Evolutionary conservation across 2,888 invertebrate genomes (phyloP).

Genomic region (Trachelus stipa): DNA sequence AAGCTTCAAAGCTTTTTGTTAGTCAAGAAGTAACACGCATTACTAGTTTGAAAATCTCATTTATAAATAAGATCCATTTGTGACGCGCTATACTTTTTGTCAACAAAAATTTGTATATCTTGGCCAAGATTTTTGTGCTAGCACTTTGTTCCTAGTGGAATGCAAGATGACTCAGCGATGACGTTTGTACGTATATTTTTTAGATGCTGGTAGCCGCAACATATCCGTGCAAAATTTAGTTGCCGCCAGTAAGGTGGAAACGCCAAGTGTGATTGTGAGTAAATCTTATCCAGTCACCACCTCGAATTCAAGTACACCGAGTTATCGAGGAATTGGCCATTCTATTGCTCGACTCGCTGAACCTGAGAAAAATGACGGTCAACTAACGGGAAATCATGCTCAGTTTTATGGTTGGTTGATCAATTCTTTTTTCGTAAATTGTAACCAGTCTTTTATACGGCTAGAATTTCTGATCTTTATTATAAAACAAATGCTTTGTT

Average conservation of each 20-base stretch:
- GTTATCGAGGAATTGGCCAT: conserved; percentile 54
- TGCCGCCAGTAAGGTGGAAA: conserved; percentile 58
- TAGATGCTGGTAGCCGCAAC: conserved; percentile 56
- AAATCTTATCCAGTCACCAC: conserved; percentile 63
- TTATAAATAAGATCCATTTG: conserved; percentile 1
- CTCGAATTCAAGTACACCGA: conserved; percentile 54
- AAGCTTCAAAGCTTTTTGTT: conserved; percentile 12
- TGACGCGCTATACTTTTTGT: conserved; percentile 15
- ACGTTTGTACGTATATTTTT: conserved; percentile 24
- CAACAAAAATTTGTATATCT: conserved; percentile 19
- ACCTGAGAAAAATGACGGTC: conserved; percentile 53
- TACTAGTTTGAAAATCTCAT: not conserved
- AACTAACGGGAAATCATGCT: conserved; percentile 49
- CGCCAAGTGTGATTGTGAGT: conserved; percentile 72
- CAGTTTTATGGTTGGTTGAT: conserved; percentile 56
- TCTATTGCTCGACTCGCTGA: conserved; percentile 59
- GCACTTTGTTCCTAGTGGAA: conserved; percentile 16
- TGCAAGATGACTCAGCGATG: conserved; percentile 16
- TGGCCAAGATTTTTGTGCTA: conserved; percentile 13
- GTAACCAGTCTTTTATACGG: not conserved
- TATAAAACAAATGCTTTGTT: not conserved
- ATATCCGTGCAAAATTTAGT: conserved; percentile 55
- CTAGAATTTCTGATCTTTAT: not conserved
- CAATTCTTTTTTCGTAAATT: not conserved
- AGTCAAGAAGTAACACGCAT: not conserved